Conservation (phyloP, 2,113 vertebrate genomes). For the Pangasianodon gigas region DNA sequence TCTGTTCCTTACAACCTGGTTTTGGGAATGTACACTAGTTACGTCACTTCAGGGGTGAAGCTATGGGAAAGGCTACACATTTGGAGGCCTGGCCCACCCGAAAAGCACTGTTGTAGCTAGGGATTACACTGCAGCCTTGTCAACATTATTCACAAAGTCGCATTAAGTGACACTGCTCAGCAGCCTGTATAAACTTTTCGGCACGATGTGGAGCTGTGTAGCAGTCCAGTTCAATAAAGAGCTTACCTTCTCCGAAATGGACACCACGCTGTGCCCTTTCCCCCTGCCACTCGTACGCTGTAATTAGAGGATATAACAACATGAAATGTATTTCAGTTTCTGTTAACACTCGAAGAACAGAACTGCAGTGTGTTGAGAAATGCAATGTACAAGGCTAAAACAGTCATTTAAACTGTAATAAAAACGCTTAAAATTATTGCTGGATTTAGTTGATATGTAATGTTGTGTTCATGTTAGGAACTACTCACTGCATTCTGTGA, state of each 20-base stretch:
- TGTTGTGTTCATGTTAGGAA: background rate
- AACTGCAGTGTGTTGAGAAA: background rate
- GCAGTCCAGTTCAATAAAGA: background rate
- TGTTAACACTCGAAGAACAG: background rate
- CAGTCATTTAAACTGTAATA: background rate
- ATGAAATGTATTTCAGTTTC: background rate
- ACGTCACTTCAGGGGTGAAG: background rate
- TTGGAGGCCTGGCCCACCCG: background rate
- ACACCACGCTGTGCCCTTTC: constrained; percentile 2
- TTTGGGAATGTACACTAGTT: background rate
- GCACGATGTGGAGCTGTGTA: background rate
- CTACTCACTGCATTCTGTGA: background rate
- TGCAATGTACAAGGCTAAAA: background rate
- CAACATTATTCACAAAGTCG: background rate
- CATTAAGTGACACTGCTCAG: background rate
- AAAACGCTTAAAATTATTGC: background rate
- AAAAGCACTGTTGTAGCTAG: background rate
- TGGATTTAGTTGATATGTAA: background rate
- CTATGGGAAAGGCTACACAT: background rate
- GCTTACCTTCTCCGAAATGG: constrained; percentile 16
- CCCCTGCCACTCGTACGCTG: background rate
- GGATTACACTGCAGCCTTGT: background rate
- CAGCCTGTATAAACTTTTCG: background rate
- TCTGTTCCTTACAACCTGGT: background rate
- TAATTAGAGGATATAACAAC: background rate